Percentiles rank a stretch among this genome's conserved stretches.
phyloP scores from a whole-genome alignment of 1,140 invertebrate species.

The Drosophila sechellia region DNA sequence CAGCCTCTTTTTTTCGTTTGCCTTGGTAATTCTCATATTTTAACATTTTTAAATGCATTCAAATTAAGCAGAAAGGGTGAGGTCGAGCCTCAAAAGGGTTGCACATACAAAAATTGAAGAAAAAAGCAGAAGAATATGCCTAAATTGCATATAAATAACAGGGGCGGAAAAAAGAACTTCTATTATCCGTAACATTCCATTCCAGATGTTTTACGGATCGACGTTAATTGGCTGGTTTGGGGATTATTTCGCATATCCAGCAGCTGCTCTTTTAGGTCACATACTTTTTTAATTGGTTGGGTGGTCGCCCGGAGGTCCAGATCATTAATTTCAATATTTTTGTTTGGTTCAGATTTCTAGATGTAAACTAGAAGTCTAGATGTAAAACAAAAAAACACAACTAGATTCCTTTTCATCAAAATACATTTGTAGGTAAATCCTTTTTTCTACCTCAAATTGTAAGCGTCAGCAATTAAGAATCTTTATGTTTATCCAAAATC shows the following conservation, averaged over 20 bases:
- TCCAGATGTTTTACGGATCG: slow-evolving; percentile 29
- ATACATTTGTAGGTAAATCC: background rate
- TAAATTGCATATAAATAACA: slow-evolving; percentile 81
- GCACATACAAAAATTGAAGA: slow-evolving; percentile 48
- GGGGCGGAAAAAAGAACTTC: slow-evolving; percentile 27
- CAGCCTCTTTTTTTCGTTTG: slow-evolving; percentile 4
- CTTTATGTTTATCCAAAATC: slow-evolving; percentile 28
- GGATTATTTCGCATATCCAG: slow-evolving; percentile 3
- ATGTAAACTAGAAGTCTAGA: background rate
- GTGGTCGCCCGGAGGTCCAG: too few relatives aligned
- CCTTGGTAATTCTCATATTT: slow-evolving; percentile 69
- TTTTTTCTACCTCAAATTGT: too few relatives aligned
- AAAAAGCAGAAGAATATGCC: slow-evolving; percentile 24
- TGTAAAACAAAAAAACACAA: background rate
- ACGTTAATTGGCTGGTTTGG: slow-evolving; percentile 44
- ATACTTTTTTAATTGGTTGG: background rate
- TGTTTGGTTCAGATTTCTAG: too few relatives aligned
- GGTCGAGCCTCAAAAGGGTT: slow-evolving; percentile 52
- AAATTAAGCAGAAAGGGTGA: slow-evolving; percentile 59
- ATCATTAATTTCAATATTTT: too few relatives aligned
- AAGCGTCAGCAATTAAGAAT: slow-evolving; percentile 17
- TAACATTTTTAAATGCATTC: slow-evolving; percentile 83
- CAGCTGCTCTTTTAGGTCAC: slow-evolving; percentile 8
- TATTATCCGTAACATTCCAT: slow-evolving; percentile 36
- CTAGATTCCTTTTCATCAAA: background rate